A percentile compares a stretch with the other conserved stretches of the same genome.
Conservation (phyloP, 1,140 invertebrate genomes). For the Drosophila nasuta region DNA sequence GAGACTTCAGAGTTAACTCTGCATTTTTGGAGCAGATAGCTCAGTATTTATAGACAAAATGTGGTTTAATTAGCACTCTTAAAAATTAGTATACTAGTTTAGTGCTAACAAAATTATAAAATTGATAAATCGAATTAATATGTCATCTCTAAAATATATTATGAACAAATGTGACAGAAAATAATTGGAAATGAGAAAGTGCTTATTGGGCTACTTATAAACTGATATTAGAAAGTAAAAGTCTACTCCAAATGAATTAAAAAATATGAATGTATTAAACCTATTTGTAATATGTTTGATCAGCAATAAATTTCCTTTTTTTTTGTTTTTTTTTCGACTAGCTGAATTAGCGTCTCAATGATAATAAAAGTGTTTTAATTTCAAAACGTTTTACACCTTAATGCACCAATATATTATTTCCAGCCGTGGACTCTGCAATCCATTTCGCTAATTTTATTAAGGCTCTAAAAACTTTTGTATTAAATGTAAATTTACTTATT, state of each 20-base stretch:
- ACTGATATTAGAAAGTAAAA: no score
- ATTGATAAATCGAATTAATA: background rate
- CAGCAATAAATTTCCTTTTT: background rate
- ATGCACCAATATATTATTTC: background rate
- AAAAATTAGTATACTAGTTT: conserved; percentile 16
- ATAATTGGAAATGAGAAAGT: background rate
- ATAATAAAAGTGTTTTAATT: background rate
- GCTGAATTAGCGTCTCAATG: background rate
- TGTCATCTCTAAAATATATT: background rate
- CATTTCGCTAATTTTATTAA: background rate
- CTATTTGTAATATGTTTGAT: background rate
- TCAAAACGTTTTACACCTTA: background rate
- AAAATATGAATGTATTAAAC: background rate
- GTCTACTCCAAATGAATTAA: background rate
- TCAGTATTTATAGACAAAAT: conserved; percentile 23
- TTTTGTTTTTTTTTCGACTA: background rate
- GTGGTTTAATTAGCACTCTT: background rate
- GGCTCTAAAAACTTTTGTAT: background rate
- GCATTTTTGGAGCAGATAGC: background rate
- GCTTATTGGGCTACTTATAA: no score
- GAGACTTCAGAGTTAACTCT: conserved; percentile 46
- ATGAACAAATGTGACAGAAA: background rate
- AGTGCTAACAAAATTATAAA: conserved; percentile 8
- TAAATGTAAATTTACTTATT: background rate
- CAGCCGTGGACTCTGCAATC: background rate